Evolutionary conservation across 2,797 vertebrate genomes (phyloP).

Genomic region (Taeniopygia guttata): DNA sequence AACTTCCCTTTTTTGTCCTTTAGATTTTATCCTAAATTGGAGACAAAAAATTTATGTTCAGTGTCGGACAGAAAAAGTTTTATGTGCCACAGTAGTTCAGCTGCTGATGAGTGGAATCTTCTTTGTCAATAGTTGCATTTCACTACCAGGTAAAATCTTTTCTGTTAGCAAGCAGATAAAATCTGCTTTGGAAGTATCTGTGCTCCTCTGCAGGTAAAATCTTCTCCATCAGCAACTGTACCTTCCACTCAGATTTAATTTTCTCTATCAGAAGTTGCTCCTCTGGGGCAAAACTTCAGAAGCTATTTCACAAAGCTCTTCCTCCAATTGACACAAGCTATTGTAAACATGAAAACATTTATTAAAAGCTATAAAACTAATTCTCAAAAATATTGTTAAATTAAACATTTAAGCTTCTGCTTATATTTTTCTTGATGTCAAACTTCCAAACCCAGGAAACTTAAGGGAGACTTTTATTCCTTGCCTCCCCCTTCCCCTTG

Average conservation of each 20-base stretch:
- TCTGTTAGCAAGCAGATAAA: slow-evolving; percentile 34
- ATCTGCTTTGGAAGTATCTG: slow-evolving; percentile 17
- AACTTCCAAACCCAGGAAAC: not conserved
- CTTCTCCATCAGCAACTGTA: slow-evolving; percentile 23
- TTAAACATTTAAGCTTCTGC: not conserved
- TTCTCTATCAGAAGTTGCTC: slow-evolving; percentile 4
- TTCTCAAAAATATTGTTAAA: not conserved
- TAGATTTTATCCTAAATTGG: not conserved
- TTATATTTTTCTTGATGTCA: not conserved
- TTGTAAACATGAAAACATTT: not conserved
- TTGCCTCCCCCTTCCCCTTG: not conserved
- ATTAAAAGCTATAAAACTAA: not conserved
- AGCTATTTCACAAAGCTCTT: not conserved
- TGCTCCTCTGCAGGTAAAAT: slow-evolving; percentile 23
- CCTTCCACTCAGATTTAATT: not conserved
- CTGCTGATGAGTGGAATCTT: slow-evolving; percentile 27
- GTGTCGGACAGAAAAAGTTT: slow-evolving; percentile 3
- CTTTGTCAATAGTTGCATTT: slow-evolving; percentile 42
- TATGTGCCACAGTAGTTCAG: not conserved
- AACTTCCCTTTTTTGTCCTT: not conserved
- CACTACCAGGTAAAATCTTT: not conserved
- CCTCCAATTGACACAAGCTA: not conserved
- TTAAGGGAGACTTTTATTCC: not conserved
- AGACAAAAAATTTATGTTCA: not conserved
- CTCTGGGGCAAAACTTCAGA: slow-evolving; percentile 21